Percentiles rank a stretch among this genome's conserved stretches.
These are phyloP conservation scores for Nymphalis io DNA, from an alignment of 1,140 invertebrate species.

Conservation along the genomic window DNA sequence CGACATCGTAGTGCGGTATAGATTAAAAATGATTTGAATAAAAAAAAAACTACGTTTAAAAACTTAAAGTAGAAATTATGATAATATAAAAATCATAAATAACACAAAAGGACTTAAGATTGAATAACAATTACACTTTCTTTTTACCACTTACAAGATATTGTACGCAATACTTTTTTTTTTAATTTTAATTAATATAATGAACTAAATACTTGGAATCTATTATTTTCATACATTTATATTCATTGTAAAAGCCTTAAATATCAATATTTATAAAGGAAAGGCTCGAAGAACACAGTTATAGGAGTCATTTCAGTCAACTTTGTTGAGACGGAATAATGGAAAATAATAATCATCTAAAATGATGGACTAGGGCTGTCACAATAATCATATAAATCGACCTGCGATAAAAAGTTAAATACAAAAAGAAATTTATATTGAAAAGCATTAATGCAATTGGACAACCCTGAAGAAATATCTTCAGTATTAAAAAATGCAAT, in stretches of 20 bases:
- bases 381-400: not conserved
- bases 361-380: constrained; percentile 13
- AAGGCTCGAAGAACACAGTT: constrained; percentile 35
- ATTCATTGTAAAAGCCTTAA: constrained; percentile 31
- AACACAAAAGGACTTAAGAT: constrained; percentile 14
- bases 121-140: constrained; percentile 25
- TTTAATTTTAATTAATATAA: constrained; percentile 15
- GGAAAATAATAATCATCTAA: not conserved
- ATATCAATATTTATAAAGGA: constrained; percentile 15
- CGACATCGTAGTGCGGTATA: constrained; percentile 10
- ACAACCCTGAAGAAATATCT: constrained; percentile 1
- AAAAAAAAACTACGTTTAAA: constrained; percentile 4
- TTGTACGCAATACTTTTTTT: constrained; percentile 18
- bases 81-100: constrained; percentile 13
- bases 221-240: constrained; percentile 21
- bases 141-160: constrained; percentile 19
- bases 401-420: constrained; percentile 4
- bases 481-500: not conserved
- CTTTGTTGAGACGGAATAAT: constrained; percentile 8
- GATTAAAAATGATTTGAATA: constrained; percentile 10
- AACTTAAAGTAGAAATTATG: constrained; percentile 6
- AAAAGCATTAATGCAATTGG: not conserved
- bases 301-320: constrained; percentile 26
- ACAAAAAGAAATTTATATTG: not conserved
- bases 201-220: constrained; percentile 6